Conservation (phyloP, 2,113 vertebrate species). For the Tangachromis dhanisi region DNA sequence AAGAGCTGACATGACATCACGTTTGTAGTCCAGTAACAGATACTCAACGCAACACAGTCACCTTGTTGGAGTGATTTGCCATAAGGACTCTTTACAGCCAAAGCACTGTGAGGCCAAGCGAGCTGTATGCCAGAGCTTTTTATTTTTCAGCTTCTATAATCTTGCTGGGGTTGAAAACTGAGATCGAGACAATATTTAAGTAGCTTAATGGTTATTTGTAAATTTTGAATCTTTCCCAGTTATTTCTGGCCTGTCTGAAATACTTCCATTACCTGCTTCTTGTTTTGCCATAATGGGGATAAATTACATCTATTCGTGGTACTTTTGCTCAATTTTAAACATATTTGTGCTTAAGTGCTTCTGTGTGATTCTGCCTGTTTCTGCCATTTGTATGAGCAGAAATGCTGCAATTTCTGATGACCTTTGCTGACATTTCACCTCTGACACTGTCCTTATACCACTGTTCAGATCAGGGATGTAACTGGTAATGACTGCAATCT, state of each 20-base stretch:
- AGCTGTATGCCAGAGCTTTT: not conserved
- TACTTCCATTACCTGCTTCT: not conserved
- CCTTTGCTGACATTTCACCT: rapidly evolving
- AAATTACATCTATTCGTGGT: not conserved
- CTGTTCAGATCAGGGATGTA: not conserved
- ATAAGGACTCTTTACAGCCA: not conserved
- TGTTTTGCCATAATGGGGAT: not conserved
- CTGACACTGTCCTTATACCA: not conserved
- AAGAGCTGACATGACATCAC: not conserved
- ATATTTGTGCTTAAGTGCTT: not conserved
- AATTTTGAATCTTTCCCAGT: not conserved
- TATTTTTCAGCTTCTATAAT: not conserved
- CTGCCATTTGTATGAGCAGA: not conserved
- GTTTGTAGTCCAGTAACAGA: constrained; percentile 1
- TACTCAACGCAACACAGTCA: not conserved
- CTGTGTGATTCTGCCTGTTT: not conserved
- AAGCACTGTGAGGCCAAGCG: not conserved
- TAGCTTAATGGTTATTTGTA: not conserved
- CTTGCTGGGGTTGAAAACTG: not conserved
- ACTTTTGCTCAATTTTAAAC: not conserved
- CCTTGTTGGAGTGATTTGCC: not conserved
- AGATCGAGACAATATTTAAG: not conserved
- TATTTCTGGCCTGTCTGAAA: not conserved
- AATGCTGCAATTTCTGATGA: not conserved
- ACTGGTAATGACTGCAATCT: not conserved